These are phyloP conservation scores for Bruchidius siliquastri DNA, from an alignment of 2,888 invertebrate genomes.

Conservation along the genomic window DNA sequence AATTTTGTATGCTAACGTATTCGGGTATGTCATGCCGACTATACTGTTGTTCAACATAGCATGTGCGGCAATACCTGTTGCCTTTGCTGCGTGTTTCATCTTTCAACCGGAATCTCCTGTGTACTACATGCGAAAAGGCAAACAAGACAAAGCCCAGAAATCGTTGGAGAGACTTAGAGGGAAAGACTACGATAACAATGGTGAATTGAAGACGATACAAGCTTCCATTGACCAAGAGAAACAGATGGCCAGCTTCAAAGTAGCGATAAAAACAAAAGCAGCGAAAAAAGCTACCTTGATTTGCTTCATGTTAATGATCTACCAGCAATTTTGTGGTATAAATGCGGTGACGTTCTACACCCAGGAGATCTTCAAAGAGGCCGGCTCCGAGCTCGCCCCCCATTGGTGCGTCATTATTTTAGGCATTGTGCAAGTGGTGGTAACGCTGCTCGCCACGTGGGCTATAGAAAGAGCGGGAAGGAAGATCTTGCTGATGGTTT, in stretches of 20 bases:
- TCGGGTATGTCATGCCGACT: constrained; percentile 57
- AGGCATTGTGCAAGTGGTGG: constrained; percentile 73
- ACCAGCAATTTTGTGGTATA: constrained; percentile 81
- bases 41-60: constrained; percentile 57
- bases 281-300: constrained; percentile 64
- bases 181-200: constrained; percentile 59
- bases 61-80: constrained; percentile 61
- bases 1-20: constrained; percentile 69
- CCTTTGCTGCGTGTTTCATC: constrained; percentile 66
- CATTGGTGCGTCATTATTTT: constrained; percentile 48
- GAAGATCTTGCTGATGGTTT: constrained; percentile 68
- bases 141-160: constrained; percentile 61
- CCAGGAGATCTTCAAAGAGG: constrained; percentile 63
- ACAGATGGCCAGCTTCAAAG: constrained; percentile 53
- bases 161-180: constrained; percentile 72
- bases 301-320: constrained; percentile 75
- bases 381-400: constrained; percentile 55
- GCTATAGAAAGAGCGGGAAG: constrained; percentile 79
- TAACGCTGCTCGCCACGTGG: constrained; percentile 68
- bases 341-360: constrained; percentile 81
- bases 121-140: constrained; percentile 61
- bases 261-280: constrained; percentile 57
- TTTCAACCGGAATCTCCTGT: constrained; percentile 86
- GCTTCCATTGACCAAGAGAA: constrained; percentile 51
- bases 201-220: constrained; percentile 50